These are phyloP conservation scores for Adelosebastes latens DNA, from an alignment of 2,797 vertebrate species.

Conservation along the genomic window DNA sequence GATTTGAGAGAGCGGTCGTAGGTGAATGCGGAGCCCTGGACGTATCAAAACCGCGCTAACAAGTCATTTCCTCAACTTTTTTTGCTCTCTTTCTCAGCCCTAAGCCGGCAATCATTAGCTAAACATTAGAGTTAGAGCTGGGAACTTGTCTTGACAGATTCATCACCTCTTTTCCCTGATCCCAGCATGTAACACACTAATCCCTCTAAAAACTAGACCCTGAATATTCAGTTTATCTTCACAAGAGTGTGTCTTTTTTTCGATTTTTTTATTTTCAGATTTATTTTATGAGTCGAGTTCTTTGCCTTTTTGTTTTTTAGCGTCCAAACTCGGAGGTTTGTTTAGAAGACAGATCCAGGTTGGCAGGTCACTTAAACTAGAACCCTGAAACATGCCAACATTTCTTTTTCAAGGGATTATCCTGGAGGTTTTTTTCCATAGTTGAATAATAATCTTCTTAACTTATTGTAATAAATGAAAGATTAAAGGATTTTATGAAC, in stretches of 20 bases:
- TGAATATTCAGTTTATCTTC: constrained; percentile 51
- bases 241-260: background rate
- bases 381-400: constrained; percentile 68
- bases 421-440: constrained; percentile 77
- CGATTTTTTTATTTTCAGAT: background rate
- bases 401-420: constrained; percentile 77
- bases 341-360: constrained; percentile 57
- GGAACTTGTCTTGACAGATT: constrained; percentile 81
- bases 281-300: background rate
- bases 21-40: constrained; percentile 78
- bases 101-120: constrained; percentile 80
- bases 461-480: constrained; percentile 83
- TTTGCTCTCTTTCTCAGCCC: constrained; percentile 64
- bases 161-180: constrained; percentile 75
- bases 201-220: constrained; percentile 59
- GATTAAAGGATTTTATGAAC: constrained; percentile 79
- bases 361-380: constrained; percentile 62
- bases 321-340: constrained; percentile 44
- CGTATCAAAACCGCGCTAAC: constrained; percentile 79
- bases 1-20: constrained; percentile 78
- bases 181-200: constrained; percentile 70
- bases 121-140: constrained; percentile 78
- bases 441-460: constrained; percentile 83
- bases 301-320: constrained; percentile 7
- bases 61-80: constrained; percentile 85